Conservation (phyloP, 2,888 invertebrate species). For the Unio delphinus region DNA sequence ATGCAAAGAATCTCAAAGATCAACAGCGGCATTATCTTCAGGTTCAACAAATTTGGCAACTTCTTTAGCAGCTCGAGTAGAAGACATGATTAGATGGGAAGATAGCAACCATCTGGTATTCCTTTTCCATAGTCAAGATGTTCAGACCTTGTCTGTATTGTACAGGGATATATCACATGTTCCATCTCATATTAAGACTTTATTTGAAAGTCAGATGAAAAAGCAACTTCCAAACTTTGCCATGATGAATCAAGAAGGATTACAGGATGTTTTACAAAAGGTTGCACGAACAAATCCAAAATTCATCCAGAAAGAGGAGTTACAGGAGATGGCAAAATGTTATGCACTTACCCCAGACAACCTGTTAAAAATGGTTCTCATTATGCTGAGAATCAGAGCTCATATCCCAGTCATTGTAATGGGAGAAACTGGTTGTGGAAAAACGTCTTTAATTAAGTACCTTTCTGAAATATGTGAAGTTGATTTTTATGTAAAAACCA, state of each 20-base stretch:
- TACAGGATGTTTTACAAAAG: slow-evolving; percentile 27
- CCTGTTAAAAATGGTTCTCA: slow-evolving; percentile 50
- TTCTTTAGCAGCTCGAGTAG: slow-evolving; percentile 12
- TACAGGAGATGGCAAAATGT: slow-evolving; percentile 15
- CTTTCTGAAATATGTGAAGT: slow-evolving; percentile 40
- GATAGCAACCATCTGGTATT: slow-evolving; percentile 47
- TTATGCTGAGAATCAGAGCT: slow-evolving; percentile 39
- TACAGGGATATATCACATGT: slow-evolving; percentile 34
- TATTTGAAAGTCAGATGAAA: slow-evolving; percentile 48
- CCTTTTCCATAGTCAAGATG: slow-evolving; percentile 43
- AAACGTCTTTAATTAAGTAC: slow-evolving; percentile 49
- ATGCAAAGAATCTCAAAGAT: slow-evolving; percentile 3
- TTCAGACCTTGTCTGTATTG: slow-evolving; percentile 40
- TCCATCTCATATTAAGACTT: slow-evolving; percentile 21
- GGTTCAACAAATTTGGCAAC: no score
- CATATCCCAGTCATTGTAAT: slow-evolving; percentile 49
- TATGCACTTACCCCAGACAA: slow-evolving; percentile 55
- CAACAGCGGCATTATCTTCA: neutral
- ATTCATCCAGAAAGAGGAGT: slow-evolving; percentile 4
- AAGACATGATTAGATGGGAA: slow-evolving; percentile 50
- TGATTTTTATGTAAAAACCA: slow-evolving; percentile 36
- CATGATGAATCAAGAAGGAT: slow-evolving; percentile 15
- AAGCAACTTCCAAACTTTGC: slow-evolving; percentile 24
- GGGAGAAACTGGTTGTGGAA: slow-evolving; percentile 60
- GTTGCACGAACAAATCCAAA: slow-evolving; percentile 22